Percentiles rank a stretch among this genome's conserved stretches.
phyloP scores from a whole-genome alignment of 2,113 vertebrate species.

The Ranitomeya imitator region DNA sequence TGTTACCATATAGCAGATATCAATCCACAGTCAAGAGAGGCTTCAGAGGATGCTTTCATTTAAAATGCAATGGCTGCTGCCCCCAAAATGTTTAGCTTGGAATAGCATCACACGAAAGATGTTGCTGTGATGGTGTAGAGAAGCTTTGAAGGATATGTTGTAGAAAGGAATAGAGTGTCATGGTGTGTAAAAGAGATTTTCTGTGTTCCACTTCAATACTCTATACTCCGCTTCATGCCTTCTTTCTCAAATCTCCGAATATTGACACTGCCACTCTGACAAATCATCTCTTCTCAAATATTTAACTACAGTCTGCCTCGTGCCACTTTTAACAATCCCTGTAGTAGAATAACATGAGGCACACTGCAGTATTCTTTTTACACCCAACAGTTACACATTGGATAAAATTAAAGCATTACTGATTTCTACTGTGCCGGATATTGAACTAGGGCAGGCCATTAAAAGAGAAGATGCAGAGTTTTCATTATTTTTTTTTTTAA shows the following conservation, averaged over 20 bases:
- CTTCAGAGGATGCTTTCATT: conserved; percentile 33
- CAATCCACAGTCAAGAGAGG: not conserved
- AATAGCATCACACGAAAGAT: conserved; percentile 41
- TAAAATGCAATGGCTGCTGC: conserved; percentile 1
- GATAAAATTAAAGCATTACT: not conserved
- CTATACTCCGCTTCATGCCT: conserved; percentile 38
- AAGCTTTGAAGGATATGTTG: conserved; percentile 32
- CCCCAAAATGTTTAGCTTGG: conserved; percentile 34
- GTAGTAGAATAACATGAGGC: not conserved
- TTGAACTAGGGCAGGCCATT: not conserved
- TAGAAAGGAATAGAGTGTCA: conserved; percentile 23
- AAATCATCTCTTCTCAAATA: conserved; percentile 27
- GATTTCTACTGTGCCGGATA: not conserved
- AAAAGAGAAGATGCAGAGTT: not conserved
- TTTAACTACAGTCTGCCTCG: conserved; percentile 4
- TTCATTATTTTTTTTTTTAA: not conserved
- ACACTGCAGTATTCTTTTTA: not conserved
- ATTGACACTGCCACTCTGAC: conserved; percentile 21
- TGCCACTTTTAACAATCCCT: not conserved
- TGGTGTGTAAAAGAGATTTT: conserved; percentile 28
- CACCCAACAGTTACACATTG: not conserved
- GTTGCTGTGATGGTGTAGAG: conserved; percentile 33
- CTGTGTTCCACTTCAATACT: conserved; percentile 42
- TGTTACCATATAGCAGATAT: not conserved
- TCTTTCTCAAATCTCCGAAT: conserved; percentile 25